Evolutionary conservation across 1,140 invertebrate genomes (phyloP), one percentile per base, ranked within the genome.

Genomic region (Tetranychus cinnabarinus): DNA sequence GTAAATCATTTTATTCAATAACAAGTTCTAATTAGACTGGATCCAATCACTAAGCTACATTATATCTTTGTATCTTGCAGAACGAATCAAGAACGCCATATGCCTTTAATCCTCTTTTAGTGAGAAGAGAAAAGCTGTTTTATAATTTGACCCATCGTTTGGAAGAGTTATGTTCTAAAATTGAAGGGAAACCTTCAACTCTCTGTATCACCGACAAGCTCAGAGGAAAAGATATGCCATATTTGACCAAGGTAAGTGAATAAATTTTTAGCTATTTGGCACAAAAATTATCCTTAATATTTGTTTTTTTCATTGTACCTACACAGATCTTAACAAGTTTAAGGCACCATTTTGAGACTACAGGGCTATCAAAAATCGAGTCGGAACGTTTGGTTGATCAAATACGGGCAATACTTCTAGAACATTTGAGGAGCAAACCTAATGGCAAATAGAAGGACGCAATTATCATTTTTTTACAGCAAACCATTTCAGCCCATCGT

Each of bases 211-310:
- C 33, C 8, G 58, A 59, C n/a, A 46, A 48, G 36, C 23, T 59
- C 3, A 59, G 34, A 59, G 58, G 58, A 10, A 59, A 47, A 59
- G 58, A 59, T 46, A 46, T 59, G n/a, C 36, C 8, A 46, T 59
- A 47, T 47, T 33, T 59, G 33, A 15, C 37, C 7, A 59, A 59
- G 45, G 58, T 59, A 12, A 45, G 13, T 42, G 10, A 5, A 10
- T 42, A 10, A 0, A 6, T 42, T 6, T 10, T 10, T 42, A 42
- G 10, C 10, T 42, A 42, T 6, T 42, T 42, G 5, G 39, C 15
- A 13, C 2, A 34, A 15, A 2, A 1, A 37, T 56, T 12, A 6
- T 36, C 36, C 15, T 56, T 56, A 13, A 56, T 12, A 36, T 2
- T 6, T 10, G n/a, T 36, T 10, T 10, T 56, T 36, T n/a, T 56